These are phyloP conservation scores for Synodontis membranacea DNA, from an alignment of 2,113 vertebrate genomes.

Conservation along the genomic window DNA sequence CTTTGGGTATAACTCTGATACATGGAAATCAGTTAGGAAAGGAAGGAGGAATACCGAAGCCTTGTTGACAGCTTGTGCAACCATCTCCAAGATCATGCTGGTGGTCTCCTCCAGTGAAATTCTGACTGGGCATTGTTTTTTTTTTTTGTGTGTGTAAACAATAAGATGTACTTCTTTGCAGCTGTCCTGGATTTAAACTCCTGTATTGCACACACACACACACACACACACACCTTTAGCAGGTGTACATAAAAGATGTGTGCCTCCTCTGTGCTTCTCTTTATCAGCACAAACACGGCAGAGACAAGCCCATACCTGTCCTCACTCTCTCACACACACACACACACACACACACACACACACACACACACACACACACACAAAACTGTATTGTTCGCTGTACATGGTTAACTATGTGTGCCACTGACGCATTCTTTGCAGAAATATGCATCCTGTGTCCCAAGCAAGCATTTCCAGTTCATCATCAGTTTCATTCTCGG, in stretches of 20 bases:
- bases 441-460: background rate
- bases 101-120: background rate
- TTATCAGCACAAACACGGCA: slow-evolving; percentile 52
- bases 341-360: background rate
- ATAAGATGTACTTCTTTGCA: background rate
- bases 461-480: slow-evolving; percentile 22
- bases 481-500: background rate
- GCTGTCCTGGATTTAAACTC: background rate
- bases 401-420: background rate
- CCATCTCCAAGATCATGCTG: background rate
- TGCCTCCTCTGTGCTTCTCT: background rate
- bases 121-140: background rate
- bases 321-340: background rate
- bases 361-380: slow-evolving; percentile 4
- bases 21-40: background rate
- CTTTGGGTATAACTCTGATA: background rate
- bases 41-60: background rate
- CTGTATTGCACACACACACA: too few species aligned
- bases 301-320: slow-evolving; percentile 21
- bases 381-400: background rate
- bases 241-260: background rate
- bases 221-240: background rate
- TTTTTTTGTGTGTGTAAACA: too few species aligned
- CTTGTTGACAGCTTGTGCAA: background rate
- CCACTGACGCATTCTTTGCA: background rate